Conservation (phyloP, 2,113 vertebrate genomes). For the Clarias batrachus region DNA sequence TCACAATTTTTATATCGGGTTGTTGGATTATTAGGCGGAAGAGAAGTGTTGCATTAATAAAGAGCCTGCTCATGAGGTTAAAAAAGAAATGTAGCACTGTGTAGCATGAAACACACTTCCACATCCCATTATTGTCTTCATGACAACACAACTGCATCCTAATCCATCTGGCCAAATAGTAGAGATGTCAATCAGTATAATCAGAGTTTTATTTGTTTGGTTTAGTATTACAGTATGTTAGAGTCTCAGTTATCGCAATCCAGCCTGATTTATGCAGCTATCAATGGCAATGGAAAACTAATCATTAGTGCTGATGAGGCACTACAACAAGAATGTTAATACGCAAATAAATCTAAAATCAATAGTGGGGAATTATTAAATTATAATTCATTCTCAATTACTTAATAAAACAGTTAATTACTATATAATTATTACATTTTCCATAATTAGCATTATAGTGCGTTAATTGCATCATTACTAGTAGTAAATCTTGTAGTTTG, state of each 20-base stretch:
- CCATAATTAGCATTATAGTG: neutral
- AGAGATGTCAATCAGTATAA: slow-evolving; percentile 30
- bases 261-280: slow-evolving; percentile 12
- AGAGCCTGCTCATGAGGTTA: slow-evolving; percentile 75
- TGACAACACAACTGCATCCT: slow-evolving; percentile 25
- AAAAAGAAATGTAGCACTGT: slow-evolving; percentile 70
- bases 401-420: slow-evolving; percentile 14
- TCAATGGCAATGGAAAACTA: slow-evolving; percentile 29
- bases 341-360: slow-evolving; percentile 14
- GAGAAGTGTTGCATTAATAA: slow-evolving; percentile 78
- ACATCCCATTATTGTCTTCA: slow-evolving; percentile 45
- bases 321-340: slow-evolving; percentile 8
- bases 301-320: slow-evolving; percentile 10
- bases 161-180: slow-evolving; percentile 52
- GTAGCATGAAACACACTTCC: slow-evolving; percentile 64
- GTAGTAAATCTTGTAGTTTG: neutral
- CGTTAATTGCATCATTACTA: neutral
- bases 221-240: slow-evolving; percentile 41
- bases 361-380: neutral
- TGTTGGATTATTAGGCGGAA: slow-evolving; percentile 78
- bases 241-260: slow-evolving; percentile 18
- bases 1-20: slow-evolving; percentile 82
- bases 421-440: neutral
- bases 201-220: slow-evolving; percentile 60
- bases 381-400: neutral